Base-by-base conservation (phyloP, 2,888 invertebrate species). In the Merodon equestris region DNA sequence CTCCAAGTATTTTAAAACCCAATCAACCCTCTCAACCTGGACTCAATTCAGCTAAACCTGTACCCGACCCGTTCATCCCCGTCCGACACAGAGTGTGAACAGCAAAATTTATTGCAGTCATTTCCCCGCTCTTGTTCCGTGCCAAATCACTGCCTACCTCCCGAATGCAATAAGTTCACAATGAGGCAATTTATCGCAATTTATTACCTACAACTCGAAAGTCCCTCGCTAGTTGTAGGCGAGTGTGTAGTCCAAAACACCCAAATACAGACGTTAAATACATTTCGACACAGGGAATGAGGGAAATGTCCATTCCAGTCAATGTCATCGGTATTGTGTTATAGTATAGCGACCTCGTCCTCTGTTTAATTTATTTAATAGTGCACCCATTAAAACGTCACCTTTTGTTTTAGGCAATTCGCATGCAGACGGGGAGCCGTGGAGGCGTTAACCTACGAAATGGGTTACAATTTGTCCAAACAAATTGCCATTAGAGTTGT, bases 371-470 rank as follows among this genome's bases (percentile, higher is more conserved):
- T 48, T 64, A 53, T 70, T 64, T 66, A 66, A 60, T 56, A 57
- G 58, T 36, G 58, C 72, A 61, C 40, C 76, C 66, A 77, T 71
- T 71, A 67, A 67, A 77, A 61, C 45, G 76, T 60, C 76, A 60
- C 64, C 64, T 76, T 54, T 66, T 38, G 54, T 60, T 54, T 56
- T 13, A 38, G 63, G 2, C 38, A 3, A n/a, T n/a, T 44, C 44
- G 19, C 12, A 44, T 45, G 45, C 13, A 50, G 12, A 9, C 40
- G 9, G 5, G 9, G 12, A 40, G 27, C 9, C 19, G 34, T 14
- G 47, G 27, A 15, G 27, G 34, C 18, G n/a, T 47, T 38, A 48
- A 48, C 40, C 48, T 34, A 27, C 18, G 27, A 54, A 57, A 70
- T 42, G 18, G 51, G n/a, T 10, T 27, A 42, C 44, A 44, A 64